Percentiles rank a stretch among this genome's conserved stretches.
These are phyloP conservation scores for Paedocypris sp. DNA, from an alignment of 2,113 vertebrate species.

Conservation along the genomic window DNA sequence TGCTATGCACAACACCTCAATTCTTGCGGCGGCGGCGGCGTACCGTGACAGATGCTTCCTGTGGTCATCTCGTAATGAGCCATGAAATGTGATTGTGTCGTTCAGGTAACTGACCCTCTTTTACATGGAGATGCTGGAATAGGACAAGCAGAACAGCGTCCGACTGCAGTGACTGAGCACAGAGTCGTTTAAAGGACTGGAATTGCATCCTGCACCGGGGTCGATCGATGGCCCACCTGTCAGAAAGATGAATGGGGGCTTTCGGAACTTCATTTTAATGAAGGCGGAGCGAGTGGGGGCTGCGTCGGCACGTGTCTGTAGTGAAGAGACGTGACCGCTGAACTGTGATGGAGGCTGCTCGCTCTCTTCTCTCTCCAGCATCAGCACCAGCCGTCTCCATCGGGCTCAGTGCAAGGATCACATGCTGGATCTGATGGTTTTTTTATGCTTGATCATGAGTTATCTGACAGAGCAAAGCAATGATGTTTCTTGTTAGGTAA, in stretches of 20 bases:
- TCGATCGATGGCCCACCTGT: conserved; percentile 42
- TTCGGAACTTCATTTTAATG: conserved; percentile 43
- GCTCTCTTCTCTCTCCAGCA: no score
- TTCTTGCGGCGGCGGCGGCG: not conserved
- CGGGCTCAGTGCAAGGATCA: no score
- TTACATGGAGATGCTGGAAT: not conserved
- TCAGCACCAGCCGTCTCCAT: no score
- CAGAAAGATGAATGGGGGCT: conserved; percentile 46
- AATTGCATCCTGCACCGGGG: conserved; percentile 35
- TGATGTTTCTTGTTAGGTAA: no score
- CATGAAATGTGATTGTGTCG: not conserved
- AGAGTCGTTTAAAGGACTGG: conserved; percentile 41
- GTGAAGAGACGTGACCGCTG: no score
- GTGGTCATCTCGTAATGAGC: conserved; percentile 9
- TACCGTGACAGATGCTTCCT: not conserved
- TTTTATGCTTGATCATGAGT: no score
- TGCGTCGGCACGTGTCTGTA: no score
- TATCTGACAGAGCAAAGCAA: no score
- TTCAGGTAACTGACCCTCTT: conserved; percentile 17
- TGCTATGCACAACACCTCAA: not conserved
- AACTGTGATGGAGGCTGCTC: no score
- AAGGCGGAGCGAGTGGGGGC: conserved; percentile 14
- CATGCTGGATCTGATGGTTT: no score
- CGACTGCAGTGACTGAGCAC: conserved; percentile 16
- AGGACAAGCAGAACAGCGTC: not conserved